Conservation (phyloP, 2,888 invertebrate species). For the Apamea crenata region DNA sequence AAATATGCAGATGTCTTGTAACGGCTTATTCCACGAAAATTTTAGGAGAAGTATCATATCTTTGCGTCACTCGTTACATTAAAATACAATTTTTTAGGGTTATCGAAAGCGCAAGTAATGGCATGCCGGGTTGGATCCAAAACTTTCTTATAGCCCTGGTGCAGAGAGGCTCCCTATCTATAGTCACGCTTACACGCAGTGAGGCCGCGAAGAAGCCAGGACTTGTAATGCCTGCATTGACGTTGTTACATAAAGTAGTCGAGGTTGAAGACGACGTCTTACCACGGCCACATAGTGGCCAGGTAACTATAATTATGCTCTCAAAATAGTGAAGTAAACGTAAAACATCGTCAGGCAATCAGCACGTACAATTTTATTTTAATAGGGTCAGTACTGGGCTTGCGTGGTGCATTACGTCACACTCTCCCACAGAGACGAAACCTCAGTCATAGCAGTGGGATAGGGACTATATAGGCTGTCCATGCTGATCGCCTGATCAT, state of each 20-base stretch:
- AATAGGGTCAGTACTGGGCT: not conserved
- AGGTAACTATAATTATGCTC: slow-evolving; percentile 50
- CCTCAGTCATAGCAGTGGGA: not conserved
- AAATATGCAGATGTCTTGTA: not conserved
- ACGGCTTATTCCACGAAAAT: not conserved
- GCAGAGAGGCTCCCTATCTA: slow-evolving; percentile 88
- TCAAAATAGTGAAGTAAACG: not conserved
- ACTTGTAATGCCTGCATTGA: slow-evolving; percentile 74
- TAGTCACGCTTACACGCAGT: slow-evolving; percentile 79
- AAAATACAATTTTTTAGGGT: slow-evolving; percentile 69
- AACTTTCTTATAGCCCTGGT: slow-evolving; percentile 91
- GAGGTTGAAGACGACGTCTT: slow-evolving; percentile 32
- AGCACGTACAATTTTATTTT: too few relatives aligned
- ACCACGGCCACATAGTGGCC: slow-evolving; percentile 50
- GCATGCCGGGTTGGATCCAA: slow-evolving; percentile 93
- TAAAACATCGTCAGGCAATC: not conserved
- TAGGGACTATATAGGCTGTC: too few relatives aligned
- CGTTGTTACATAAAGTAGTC: slow-evolving; percentile 68
- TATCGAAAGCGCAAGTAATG: slow-evolving; percentile 91
- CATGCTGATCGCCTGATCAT: not conserved
- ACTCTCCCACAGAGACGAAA: too few relatives aligned
- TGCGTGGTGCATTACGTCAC: not conserved
- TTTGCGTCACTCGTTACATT: not conserved
- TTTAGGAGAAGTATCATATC: not conserved
- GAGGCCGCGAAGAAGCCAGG: slow-evolving; percentile 76